Base-by-base conservation (phyloP, 2,888 invertebrate species). In the Clepsis dumicolana region DNA sequence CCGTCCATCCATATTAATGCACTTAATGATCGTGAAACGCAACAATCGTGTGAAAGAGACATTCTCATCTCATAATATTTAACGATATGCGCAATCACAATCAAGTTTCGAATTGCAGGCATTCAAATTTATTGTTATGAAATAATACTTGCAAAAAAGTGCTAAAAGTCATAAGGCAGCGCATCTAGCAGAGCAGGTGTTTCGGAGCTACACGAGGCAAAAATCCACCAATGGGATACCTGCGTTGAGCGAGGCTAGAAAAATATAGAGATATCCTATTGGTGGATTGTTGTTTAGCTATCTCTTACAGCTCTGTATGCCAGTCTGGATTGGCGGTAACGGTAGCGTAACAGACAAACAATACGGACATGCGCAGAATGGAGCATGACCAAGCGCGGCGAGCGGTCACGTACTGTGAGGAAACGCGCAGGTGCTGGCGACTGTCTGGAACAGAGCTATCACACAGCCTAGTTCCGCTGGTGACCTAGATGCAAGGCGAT, bases 11-110 rank as follows among this genome's bases (percentile, higher is more conserved):
- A 44, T 48, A 44, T 18, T 44, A 48, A 48, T 48, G 21, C 48
- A 48, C 21, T 53, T 59, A 61, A 61, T 25, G 54, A 50, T 32
- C 48, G 57, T 25, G 35, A 50, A 57, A 59, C 52, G 57, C 41
- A 54, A 61, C 29, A 61, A 59, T 56, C 68, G 64, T 68, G 41
- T 41, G 64, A 64, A 63, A 60, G 44, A 48, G 32, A 53, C 68
- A 54, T 69, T 69, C 56, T 64, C 69, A 65, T 69, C 56, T 64
- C 69, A 65, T 69, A 64, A 61, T 72, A 27, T 70, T 76, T 74
- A 75, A 74, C 77, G 79, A 65, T n/a, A n/a, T 29, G 59, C 61
- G 32, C 29, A 59, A 65, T 54, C 32, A 63, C 52, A 64, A 32
- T 32, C 54, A 50, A 21, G 25, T 54, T 48, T 67, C 48, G 44